Conservation (phyloP, 2,113 vertebrate species). For the Marmota monax region DNA sequence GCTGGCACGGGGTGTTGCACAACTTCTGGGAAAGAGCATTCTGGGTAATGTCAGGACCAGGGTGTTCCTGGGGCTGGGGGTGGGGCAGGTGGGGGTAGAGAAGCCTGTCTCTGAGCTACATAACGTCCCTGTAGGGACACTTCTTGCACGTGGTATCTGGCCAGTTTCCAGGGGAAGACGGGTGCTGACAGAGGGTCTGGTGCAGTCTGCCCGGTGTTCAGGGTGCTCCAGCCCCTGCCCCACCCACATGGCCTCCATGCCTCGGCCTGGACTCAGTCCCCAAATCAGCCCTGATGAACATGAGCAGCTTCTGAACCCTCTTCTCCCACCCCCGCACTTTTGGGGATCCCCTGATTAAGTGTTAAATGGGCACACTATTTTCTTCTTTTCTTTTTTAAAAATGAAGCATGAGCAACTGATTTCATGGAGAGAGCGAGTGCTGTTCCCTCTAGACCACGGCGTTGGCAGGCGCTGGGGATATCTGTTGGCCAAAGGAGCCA, state of each 20-base stretch:
- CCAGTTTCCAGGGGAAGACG: not conserved
- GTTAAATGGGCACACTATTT: not conserved
- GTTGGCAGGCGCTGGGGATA: not conserved
- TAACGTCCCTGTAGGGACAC: not conserved
- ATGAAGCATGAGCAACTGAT: not conserved
- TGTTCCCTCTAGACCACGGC: not conserved
- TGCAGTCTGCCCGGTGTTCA: no score
- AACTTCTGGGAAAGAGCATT: not conserved
- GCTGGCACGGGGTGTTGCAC: no score
- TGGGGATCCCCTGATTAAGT: not conserved
- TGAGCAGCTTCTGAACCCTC: not conserved
- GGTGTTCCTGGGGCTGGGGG: fast-evolving
- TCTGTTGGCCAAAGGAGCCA: not conserved
- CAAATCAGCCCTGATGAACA: not conserved
- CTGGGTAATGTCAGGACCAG: not conserved
- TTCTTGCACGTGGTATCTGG: not conserved
- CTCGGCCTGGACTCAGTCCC: not conserved
- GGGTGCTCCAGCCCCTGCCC: no score
- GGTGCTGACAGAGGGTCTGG: not conserved
- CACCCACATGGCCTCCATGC: fast-evolving
- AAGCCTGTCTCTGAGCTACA: not conserved
- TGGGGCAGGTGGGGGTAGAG: not conserved
- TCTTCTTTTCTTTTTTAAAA: not conserved
- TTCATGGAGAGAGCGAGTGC: not conserved
- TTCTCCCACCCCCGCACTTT: not conserved